phyloP scores from a whole-genome alignment of 37 sponge, comb jelly and placozoan species.

The Aphrocallistes beatrix region DNA sequence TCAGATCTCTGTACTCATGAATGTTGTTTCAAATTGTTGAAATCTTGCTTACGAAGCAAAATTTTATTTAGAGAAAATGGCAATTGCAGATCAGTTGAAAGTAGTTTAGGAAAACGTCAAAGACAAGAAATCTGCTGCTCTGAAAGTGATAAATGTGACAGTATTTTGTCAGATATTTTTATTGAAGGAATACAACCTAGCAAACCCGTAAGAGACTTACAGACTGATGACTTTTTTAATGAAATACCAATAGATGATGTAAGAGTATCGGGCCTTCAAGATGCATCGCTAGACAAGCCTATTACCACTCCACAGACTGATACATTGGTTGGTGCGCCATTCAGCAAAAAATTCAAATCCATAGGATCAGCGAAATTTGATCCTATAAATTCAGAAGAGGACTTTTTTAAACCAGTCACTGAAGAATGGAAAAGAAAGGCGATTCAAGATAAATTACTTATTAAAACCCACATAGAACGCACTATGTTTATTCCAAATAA shows the following conservation, averaged over 20 bases:
- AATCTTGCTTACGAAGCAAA: neutral
- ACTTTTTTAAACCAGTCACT: neutral
- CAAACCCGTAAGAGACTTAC: neutral
- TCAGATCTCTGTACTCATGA: neutral
- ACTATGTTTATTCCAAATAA: neutral
- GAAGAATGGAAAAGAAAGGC: no score
- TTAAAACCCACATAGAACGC: neutral
- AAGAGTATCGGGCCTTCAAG: neutral
- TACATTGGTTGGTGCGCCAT: neutral
- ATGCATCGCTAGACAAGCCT: neutral
- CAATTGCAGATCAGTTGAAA: neutral
- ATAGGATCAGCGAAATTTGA: neutral
- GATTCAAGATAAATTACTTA: no score
- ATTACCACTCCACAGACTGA: neutral
- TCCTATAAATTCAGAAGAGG: neutral
- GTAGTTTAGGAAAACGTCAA: neutral
- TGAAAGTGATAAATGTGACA: neutral
- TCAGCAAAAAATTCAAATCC: neutral
- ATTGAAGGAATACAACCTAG: neutral
- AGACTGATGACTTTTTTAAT: neutral
- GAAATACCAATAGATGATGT: neutral
- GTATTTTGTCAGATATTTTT: neutral
- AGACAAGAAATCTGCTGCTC: neutral
- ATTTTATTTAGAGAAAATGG: neutral
- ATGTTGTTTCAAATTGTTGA: neutral